Conservation (phyloP, 1,140 invertebrate genomes). For the Trichonephila inaurata region DNA sequence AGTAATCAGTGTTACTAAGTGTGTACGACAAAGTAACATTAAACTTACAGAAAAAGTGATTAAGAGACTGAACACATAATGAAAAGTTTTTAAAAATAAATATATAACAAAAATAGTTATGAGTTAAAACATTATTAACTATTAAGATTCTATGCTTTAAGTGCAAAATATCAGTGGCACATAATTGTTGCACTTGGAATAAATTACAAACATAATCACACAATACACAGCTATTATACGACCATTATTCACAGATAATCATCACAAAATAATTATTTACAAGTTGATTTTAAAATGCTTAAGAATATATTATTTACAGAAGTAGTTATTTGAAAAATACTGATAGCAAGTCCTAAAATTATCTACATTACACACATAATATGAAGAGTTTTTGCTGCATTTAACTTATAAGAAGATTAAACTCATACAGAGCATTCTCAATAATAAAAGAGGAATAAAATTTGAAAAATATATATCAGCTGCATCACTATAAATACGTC, state of each 20-base stretch:
- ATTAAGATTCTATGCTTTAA: neutral
- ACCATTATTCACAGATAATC: constrained; percentile 20
- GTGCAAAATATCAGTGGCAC: neutral
- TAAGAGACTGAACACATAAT: too few species aligned
- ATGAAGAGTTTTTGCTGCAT: neutral
- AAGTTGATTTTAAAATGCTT: constrained; percentile 7
- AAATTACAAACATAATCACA: neutral
- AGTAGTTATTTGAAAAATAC: constrained; percentile 15
- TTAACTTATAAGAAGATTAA: too few species aligned
- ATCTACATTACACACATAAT: constrained; percentile 40
- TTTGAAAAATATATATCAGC: too few species aligned
- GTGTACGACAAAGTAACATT: too few species aligned
- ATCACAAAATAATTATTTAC: constrained; percentile 59
- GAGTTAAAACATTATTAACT: too few species aligned
- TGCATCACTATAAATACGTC: too few species aligned
- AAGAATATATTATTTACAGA: constrained; percentile 47
- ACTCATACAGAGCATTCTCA: neutral
- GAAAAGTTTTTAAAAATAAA: neutral
- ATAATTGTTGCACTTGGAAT: neutral
- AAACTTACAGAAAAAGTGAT: too few species aligned
- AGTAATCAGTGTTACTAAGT: too few species aligned
- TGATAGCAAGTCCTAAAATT: constrained; percentile 15
- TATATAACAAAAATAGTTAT: neutral
- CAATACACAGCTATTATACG: neutral
- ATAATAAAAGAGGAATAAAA: too few species aligned